phyloP scores from a whole-genome alignment of 53 echinoderm and acorn worm genomes.

The Glandiceps talaboti region DNA sequence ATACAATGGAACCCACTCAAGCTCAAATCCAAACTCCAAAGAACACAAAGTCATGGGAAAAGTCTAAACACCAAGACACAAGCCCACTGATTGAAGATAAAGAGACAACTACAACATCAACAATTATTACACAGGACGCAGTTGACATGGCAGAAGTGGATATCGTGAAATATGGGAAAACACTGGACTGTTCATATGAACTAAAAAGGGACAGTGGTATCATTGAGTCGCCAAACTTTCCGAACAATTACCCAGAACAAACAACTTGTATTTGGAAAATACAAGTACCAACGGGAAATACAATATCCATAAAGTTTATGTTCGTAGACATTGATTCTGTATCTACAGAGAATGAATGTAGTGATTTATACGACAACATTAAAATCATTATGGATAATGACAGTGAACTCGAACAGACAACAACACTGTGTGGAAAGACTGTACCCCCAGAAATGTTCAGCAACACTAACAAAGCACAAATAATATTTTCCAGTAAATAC shows the following conservation, averaged over 20 bases:
- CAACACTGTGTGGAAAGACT: conserved; percentile 13
- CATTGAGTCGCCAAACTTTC: background rate
- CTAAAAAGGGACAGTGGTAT: background rate
- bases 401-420: background rate
- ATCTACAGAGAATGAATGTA: conserved; percentile 4
- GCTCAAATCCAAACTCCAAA: no score
- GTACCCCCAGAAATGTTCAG: conserved; percentile 13
- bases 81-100: no score
- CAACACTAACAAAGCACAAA: conserved; percentile 2
- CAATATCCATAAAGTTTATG: conserved; percentile 18
- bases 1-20: no score
- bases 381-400: background rate
- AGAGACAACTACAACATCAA: no score
- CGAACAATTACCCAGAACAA: background rate
- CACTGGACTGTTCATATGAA: background rate
- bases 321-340: conserved; percentile 22
- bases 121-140: no score
- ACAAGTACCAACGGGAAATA: conserved; percentile 1
- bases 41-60: no score
- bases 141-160: no score
- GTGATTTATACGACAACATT: conserved; percentile 15
- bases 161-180: no score
- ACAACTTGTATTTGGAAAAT: conserved; percentile 23
- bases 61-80: no score
- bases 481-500: conserved; percentile 11